Conservation (phyloP, 2,888 invertebrate genomes). For the Noctua janthina region DNA sequence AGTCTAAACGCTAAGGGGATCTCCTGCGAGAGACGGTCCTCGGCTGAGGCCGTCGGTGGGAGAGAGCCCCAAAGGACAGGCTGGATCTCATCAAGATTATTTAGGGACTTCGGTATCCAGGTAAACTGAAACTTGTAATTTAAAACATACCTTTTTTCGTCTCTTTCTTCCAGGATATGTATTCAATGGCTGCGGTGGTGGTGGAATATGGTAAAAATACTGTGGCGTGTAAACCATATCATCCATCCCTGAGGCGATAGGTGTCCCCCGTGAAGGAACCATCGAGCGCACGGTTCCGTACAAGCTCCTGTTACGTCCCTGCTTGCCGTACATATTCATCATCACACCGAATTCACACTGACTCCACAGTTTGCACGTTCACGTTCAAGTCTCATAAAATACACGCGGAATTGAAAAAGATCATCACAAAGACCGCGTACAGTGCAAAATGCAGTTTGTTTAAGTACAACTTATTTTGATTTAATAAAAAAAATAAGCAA, state of each 20-base stretch:
- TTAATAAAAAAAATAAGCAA: conserved; percentile 84
- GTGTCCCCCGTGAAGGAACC: conserved; percentile 80
- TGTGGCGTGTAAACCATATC: conserved; percentile 83
- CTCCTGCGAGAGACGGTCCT: neutral
- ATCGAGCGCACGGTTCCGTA: conserved; percentile 87
- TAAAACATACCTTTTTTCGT: conserved; percentile 82
- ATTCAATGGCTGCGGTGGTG: conserved; percentile 83
- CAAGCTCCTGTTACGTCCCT: conserved; percentile 80
- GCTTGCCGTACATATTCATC: conserved; percentile 83
- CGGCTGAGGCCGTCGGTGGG: neutral
- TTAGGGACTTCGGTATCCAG: neutral
- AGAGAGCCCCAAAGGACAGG: neutral
- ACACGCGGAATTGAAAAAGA: conserved; percentile 66
- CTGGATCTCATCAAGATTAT: neutral
- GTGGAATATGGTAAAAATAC: conserved; percentile 87
- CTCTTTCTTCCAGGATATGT: conserved; percentile 88
- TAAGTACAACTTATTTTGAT: conserved; percentile 84
- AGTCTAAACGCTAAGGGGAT: neutral
- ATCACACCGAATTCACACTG: conserved; percentile 74
- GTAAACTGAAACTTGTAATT: neutral
- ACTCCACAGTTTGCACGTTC: conserved; percentile 66
- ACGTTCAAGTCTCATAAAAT: conserved; percentile 67
- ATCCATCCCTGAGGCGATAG: conserved; percentile 78
- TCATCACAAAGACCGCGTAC: conserved; percentile 19
- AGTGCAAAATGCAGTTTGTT: conserved; percentile 39